Percentiles rank a stretch among this genome's conserved stretches.
Conservation (phyloP, 2,797 vertebrate species). For the Danio albolineatus region DNA sequence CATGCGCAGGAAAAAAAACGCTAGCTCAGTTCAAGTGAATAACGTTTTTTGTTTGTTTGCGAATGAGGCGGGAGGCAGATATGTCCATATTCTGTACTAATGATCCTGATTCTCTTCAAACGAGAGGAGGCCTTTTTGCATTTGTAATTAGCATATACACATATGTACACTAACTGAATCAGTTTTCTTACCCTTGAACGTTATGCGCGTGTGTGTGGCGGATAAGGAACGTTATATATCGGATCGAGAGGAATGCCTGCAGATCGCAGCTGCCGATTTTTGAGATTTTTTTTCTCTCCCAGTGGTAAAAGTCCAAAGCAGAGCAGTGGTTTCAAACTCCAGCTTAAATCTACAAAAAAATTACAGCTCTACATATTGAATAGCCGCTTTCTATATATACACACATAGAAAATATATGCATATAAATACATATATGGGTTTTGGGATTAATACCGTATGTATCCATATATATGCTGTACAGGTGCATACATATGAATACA, state of each 20-base stretch:
- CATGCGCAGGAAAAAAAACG: constrained; percentile 79
- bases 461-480: constrained; percentile 81
- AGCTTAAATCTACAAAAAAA: constrained; percentile 97
- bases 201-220: constrained; percentile 66
- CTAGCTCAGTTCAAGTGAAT: constrained; percentile 59
- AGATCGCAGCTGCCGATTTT: constrained; percentile 90
- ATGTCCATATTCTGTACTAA: constrained; percentile 78
- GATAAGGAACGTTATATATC: constrained; percentile 68
- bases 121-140: constrained; percentile 82
- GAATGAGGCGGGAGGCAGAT: constrained; percentile 66
- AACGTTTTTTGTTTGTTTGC: constrained; percentile 31
- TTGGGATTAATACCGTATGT: constrained; percentile 81
- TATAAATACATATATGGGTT: constrained; percentile 86
- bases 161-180: constrained; percentile 65
- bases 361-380: constrained; percentile 92
- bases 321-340: constrained; percentile 92
- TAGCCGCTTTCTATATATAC: constrained; percentile 82
- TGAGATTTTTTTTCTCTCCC: constrained; percentile 77
- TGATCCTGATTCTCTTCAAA: constrained; percentile 75
- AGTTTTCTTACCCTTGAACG: constrained; percentile 70
- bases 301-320: constrained; percentile 76
- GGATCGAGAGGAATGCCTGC: constrained; percentile 90
- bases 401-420: constrained; percentile 85
- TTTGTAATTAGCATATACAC: constrained; percentile 81
- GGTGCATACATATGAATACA: constrained; percentile 80